These are phyloP conservation scores for Toxotes jaculatrix DNA, from an alignment of 2,113 vertebrate genomes.

Conservation along the genomic window DNA sequence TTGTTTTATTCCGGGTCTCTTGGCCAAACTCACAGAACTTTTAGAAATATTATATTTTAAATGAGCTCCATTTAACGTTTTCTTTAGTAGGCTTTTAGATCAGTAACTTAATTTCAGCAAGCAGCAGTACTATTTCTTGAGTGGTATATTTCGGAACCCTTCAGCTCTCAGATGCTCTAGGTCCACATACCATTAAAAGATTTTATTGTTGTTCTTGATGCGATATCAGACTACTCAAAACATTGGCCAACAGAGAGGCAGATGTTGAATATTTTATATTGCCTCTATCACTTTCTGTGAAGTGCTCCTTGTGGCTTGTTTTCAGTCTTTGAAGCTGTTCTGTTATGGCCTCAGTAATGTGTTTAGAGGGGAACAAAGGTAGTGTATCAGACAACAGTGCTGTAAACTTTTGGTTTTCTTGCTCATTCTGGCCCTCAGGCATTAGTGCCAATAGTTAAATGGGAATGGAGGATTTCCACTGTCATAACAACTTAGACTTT, in stretches of 20 bases:
- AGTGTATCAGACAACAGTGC: slow-evolving; percentile 35
- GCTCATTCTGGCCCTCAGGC: slow-evolving; percentile 35
- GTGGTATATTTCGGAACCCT: slow-evolving; percentile 15
- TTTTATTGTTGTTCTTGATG: slow-evolving; percentile 37
- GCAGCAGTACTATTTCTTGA: slow-evolving; percentile 2
- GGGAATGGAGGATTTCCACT: slow-evolving; percentile 46
- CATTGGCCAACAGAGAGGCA: slow-evolving; percentile 52
- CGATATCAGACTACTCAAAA: slow-evolving; percentile 63
- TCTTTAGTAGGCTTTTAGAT: background rate
- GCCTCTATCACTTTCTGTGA: slow-evolving; percentile 54
- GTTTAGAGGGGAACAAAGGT: slow-evolving; percentile 35
- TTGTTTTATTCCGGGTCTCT: too few species aligned
- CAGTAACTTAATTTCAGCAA: slow-evolving; percentile 18
- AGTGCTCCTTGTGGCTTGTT: slow-evolving; percentile 50
- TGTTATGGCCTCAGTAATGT: slow-evolving; percentile 31
- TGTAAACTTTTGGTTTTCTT: slow-evolving; percentile 55
- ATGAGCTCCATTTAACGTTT: slow-evolving; percentile 5
- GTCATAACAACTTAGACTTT: slow-evolving; percentile 66
- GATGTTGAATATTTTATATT: slow-evolving; percentile 70
- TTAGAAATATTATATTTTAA: slow-evolving; percentile 7
- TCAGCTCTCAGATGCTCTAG: slow-evolving; percentile 29
- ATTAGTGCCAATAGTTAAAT: slow-evolving; percentile 46
- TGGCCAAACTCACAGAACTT: background rate
- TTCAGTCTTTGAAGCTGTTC: slow-evolving; percentile 54
- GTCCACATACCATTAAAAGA: slow-evolving; percentile 35